phyloP scores from a whole-genome alignment of 1,140 invertebrate genomes.

The Alviniconcha marisindica region DNA sequence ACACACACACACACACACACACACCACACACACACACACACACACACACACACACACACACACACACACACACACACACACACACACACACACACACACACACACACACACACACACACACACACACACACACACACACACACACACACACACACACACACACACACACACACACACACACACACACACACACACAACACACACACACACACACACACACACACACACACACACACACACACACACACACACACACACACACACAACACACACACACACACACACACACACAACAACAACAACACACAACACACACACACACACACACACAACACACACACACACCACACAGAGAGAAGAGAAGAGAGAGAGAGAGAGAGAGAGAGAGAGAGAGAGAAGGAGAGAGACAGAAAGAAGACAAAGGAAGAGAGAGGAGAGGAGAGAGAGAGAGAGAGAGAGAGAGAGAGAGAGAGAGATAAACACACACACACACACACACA shows the following conservation, averaged over 20 bases:
- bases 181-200: too few relatives aligned
- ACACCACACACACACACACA: too few relatives aligned
- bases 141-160: too few relatives aligned
- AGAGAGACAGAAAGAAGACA: neutral
- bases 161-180: too few relatives aligned
- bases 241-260: neutral
- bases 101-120: too few relatives aligned
- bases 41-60: too few relatives aligned
- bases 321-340: neutral
- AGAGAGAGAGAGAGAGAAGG: neutral
- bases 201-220: neutral
- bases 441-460: neutral
- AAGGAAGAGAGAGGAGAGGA: neutral
- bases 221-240: neutral
- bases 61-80: too few relatives aligned
- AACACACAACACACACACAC: neutral
- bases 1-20: too few relatives aligned
- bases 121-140: too few relatives aligned
- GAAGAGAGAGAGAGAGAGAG: neutral
- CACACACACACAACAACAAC: too few relatives aligned
- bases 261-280: too few relatives aligned
- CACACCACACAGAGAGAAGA: neutral
- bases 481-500: neutral
- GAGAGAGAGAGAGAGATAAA: neutral
- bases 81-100: too few relatives aligned